Percentiles rank a stretch among this genome's conserved stretches.
phyloP scores from a whole-genome alignment of 2,888 invertebrate genomes.

The Orthosia gothica region DNA sequence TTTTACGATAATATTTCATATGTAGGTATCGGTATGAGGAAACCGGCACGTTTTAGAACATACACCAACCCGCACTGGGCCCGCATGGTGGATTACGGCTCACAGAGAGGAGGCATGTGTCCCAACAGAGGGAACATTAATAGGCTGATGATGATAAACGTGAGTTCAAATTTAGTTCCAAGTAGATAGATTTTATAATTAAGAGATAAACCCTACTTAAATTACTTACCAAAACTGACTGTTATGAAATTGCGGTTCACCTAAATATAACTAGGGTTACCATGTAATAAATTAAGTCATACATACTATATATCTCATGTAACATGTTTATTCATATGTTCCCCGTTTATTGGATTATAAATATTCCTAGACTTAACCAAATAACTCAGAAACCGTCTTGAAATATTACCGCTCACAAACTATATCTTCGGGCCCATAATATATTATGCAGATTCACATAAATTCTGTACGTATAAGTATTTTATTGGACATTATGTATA shows the following conservation, averaged over 20 bases:
- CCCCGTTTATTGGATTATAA: conserved; percentile 52
- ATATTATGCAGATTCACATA: conserved; percentile 58
- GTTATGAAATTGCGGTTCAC: conserved; percentile 40
- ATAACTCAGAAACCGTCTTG: conserved; percentile 52
- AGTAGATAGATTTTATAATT: conserved; percentile 1
- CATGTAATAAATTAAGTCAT: conserved; percentile 40
- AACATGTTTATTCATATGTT: conserved; percentile 43
- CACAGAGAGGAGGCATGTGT: no score
- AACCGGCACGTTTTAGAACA: no score
- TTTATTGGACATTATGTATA: conserved; percentile 47
- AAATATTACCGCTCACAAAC: conserved; percentile 59
- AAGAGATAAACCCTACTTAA: conserved; percentile 9
- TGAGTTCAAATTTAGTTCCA: not conserved
- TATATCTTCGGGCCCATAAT: conserved; percentile 54
- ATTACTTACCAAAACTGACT: conserved; percentile 30
- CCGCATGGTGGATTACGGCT: no score
- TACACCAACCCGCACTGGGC: no score
- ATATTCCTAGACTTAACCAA: conserved; percentile 54
- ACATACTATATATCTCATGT: conserved; percentile 31
- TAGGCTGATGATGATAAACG: not conserved
- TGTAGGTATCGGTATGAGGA: not conserved
- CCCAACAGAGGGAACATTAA: no score
- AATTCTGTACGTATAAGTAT: conserved; percentile 40
- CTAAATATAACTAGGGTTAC: conserved; percentile 26
- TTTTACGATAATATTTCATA: not conserved